Evolutionary conservation across 2,888 invertebrate species (phyloP), one percentile per base, ranked within the genome.

Genomic region (Ormyrus nitidulus): DNA sequence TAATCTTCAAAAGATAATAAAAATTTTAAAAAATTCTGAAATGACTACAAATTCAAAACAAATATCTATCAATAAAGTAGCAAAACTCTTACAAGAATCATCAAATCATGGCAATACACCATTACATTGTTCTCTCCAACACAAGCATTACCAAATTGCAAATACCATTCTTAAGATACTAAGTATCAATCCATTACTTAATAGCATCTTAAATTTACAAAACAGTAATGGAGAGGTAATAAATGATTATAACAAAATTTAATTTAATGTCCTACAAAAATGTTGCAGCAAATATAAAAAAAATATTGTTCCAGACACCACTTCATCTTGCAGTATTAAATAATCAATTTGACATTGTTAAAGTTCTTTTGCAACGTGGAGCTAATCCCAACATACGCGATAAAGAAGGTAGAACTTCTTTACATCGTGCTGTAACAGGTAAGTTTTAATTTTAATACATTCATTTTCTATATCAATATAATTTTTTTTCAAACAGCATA

Each of bases 71-170:
- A 81, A 86, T 86, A 68, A 86, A 88, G 49, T 87, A 88, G 64
- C 83, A 86, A 48, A 87, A 85, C 51, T 93, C 10, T 83, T 93
- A 5, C 91, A 92, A 81, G 88, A 91, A 6, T 86, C 89, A 5
- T 93, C 93, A 81, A 88, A 88, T 10, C 89, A 91, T 49, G 90
- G 91, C 0, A 92, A 93, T 81, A 92, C 92, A 0, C 91, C 92
- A 0, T 84, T 94, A 5, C 93, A 94, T 84, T 89, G 91, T 54
- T 92, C 93, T 1, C 87, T 91, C 9, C 86, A 87, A 44, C 82
- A 88, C 48, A 86, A 85, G 5, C 86, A 87, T 74, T 84, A 77
- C 3, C 84, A 87, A 4, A 79, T 86, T 11, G 83, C 86, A 2
- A 86, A 86, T 70, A 80, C 80, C 53, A 88, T 93, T 77, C 85